Evolutionary conservation across 2,888 invertebrate genomes (phyloP).

Genomic region (Eristalis arbustorum): DNA sequence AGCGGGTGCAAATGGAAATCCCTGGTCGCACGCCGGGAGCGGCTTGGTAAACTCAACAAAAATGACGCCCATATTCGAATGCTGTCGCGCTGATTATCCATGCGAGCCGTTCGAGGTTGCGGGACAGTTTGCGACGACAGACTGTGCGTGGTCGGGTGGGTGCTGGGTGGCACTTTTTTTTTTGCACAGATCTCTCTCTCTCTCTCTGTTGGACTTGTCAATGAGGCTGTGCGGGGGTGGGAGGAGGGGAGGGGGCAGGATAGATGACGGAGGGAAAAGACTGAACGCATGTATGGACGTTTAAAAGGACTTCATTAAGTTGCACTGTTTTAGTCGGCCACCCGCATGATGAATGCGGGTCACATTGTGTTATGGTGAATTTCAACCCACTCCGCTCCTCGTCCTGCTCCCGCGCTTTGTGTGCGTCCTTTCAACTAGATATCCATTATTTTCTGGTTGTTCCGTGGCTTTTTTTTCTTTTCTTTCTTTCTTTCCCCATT

Average conservation of each 20-base stretch:
- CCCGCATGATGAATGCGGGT: conserved; percentile 4
- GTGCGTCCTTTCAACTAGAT: conserved; percentile 32
- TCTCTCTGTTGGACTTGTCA: background rate
- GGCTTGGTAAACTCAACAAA: background rate
- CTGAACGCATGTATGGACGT: background rate
- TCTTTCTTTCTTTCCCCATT: background rate
- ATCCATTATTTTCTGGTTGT: conserved; percentile 42
- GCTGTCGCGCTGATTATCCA: background rate
- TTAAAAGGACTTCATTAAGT: conserved; percentile 37
- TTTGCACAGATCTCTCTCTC: background rate
- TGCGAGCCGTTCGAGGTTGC: no score
- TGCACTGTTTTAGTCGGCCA: background rate
- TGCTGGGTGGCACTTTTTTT: no score
- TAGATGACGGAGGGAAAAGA: no score
- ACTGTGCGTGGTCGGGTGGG: no score
- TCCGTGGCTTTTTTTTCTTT: conserved; percentile 18
- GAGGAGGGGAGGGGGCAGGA: no score
- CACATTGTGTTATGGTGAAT: conserved; percentile 33
- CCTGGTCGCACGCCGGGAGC: background rate
- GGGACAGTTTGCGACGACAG: background rate
- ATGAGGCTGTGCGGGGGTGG: background rate
- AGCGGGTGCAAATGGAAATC: background rate
- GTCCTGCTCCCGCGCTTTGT: background rate
- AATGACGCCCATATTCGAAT: background rate
- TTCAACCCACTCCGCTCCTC: background rate